These are phyloP conservation scores for Nasonia vitripennis DNA, from an alignment of 1,140 invertebrate species.

Conservation along the genomic window DNA sequence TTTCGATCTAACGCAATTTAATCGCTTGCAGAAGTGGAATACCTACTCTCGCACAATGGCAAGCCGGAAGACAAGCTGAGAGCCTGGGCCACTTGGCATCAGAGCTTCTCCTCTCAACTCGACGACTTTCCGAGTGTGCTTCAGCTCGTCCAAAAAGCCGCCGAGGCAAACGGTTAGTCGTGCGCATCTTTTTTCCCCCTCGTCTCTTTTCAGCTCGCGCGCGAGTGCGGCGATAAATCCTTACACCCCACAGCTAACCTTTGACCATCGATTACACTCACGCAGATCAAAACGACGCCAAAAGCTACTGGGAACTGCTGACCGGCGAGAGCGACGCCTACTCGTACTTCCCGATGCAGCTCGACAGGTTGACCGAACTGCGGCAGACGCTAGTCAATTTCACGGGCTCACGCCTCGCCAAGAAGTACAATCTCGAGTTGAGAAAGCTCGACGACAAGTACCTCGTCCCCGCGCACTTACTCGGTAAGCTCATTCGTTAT, in stretches of 20 bases:
- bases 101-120: conserved; percentile 55
- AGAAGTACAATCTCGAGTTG: conserved; percentile 65
- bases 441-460: conserved; percentile 58
- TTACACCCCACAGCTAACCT: background rate
- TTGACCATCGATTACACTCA: conserved; percentile 27
- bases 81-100: conserved; percentile 64
- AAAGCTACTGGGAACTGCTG: conserved; percentile 79
- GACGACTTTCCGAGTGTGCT: conserved; percentile 74
- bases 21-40: conserved; percentile 59
- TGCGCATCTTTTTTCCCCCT: conserved; percentile 32
- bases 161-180: conserved; percentile 76
- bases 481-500: conserved; percentile 73
- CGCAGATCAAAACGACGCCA: conserved; percentile 67
- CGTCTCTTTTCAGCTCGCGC: too few relatives aligned
- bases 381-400: conserved; percentile 77
- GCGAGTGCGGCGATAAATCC: too few relatives aligned
- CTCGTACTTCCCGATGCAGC: conserved; percentile 72
- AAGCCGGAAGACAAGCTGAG: conserved; percentile 56
- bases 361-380: conserved; percentile 75
- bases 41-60: conserved; percentile 55
- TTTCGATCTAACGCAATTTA: background rate
- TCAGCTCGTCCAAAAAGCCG: conserved; percentile 75
- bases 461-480: conserved; percentile 75
- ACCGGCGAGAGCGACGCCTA: conserved; percentile 75
- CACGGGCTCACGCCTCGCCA: conserved; percentile 65